phyloP scores from a whole-genome alignment of 2,888 invertebrate genomes.

The Dryomyza anilis region DNA sequence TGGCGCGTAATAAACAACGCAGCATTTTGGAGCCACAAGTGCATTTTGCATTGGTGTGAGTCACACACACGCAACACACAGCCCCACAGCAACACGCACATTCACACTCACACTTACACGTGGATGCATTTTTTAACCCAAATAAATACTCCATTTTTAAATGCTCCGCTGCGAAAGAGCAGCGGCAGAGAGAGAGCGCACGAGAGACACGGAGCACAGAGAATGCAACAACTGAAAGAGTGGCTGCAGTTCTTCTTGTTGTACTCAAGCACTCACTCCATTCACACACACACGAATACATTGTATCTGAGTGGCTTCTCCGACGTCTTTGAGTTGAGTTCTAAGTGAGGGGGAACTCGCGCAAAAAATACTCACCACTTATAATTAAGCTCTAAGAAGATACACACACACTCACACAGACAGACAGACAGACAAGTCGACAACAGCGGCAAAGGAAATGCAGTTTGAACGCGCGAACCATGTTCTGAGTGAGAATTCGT shows the following conservation, averaged over 20 bases:
- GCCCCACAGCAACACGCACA: not conserved
- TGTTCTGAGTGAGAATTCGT: not conserved
- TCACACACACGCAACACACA: not conserved
- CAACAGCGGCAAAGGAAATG: too few relatives aligned
- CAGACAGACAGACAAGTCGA: not conserved
- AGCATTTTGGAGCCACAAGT: conserved; percentile 10
- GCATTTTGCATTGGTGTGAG: conserved; percentile 7
- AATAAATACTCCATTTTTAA: conserved; percentile 8
- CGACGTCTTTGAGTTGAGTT: too few relatives aligned
- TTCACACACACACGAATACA: not conserved
- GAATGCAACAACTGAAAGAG: conserved; percentile 25
- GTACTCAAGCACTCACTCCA: not conserved
- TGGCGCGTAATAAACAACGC: not conserved
- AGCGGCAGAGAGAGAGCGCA: not conserved
- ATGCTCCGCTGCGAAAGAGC: not conserved
- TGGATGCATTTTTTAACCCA: conserved; percentile 2
- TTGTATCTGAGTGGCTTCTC: not conserved
- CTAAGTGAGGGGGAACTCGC: not conserved
- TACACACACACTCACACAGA: not conserved
- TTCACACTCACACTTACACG: not conserved
- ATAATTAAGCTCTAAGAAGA: not conserved
- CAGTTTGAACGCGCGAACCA: not conserved
- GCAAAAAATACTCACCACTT: not conserved
- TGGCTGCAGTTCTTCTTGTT: conserved; percentile 28
- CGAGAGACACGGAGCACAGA: not conserved